Base-by-base conservation (phyloP, 1,140 invertebrate species). In the Drosophila subobscura region DNA sequence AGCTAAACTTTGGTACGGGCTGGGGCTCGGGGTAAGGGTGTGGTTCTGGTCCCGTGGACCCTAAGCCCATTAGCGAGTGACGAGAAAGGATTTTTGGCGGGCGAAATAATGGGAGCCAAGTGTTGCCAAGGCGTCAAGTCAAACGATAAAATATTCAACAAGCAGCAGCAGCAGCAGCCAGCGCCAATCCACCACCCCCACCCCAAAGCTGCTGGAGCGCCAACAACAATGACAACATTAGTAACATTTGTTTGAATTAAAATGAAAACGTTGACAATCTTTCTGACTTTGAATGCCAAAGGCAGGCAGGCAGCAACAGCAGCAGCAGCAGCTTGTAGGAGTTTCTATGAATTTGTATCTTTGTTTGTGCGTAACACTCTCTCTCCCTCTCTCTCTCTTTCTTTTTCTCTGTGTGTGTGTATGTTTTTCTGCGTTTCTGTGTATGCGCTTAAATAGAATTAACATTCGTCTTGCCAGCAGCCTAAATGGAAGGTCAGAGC, bases 231-330 rank as follows among this genome's bases (percentile, higher is more conserved):
- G 77, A 77, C 77, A 89, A 88, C 79, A 88, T 90, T 72, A 75
- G 83, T 73, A 90, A 90, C 88, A 90, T 90, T 90, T 90, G 83
- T 90, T 90, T 90, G 79, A 88, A 90, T 90, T 90, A 90, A 90
- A 84, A 88, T 80, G 79, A 90, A 90, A 90, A 80, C 77, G 79
- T 80, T 88, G 83, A 88, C 83, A 88, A 88, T 86, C 74, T 70
- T 81, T 76, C 74, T 81, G 81, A 86, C 83, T 86, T 88, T 88
- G 83, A 86, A 78, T 81, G 70, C 81, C 83, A 75, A 79, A 71
- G 63, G 70, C 61, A 50, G 33, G 25, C 25, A 27, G 5, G 12
- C n/a, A 57, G 6, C 46, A 44, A 5, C 22, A 46, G 54, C 54
- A 56, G 27, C 41, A 55, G 67, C 79, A 65, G 63, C 75, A 80